phyloP scores from a whole-genome alignment of 1,140 invertebrate genomes.

The Brachionus calyciflorus region DNA sequence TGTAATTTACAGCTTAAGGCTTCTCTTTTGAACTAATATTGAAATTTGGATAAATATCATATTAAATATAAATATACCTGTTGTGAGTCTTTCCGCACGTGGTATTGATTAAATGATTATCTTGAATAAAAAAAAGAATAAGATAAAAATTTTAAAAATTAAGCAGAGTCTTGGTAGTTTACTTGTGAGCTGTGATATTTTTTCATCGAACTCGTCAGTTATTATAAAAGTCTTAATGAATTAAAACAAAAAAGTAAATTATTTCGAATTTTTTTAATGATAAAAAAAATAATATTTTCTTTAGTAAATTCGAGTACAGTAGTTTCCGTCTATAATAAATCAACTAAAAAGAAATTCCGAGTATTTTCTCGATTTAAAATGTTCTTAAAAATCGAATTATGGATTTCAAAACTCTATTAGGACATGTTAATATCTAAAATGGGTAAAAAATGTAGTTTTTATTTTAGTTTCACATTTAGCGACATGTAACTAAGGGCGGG shows the following conservation, averaged over 20 bases:
- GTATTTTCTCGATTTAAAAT: too few relatives aligned
- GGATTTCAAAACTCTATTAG: too few relatives aligned
- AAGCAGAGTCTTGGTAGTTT: neutral
- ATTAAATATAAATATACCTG: neutral
- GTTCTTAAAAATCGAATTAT: too few relatives aligned
- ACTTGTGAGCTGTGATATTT: neutral
- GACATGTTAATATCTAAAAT: too few relatives aligned
- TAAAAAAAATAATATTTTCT: too few relatives aligned
- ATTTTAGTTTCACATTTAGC: too few relatives aligned
- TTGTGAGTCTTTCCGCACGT: neutral
- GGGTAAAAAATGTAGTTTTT: too few relatives aligned
- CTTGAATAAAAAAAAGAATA: too few relatives aligned
- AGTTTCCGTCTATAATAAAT: too few relatives aligned
- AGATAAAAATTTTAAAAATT: neutral
- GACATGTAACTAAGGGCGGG: too few relatives aligned
- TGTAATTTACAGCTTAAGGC: constrained; percentile 11
- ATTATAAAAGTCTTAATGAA: constrained; percentile 16
- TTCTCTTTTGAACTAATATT: neutral
- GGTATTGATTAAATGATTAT: neutral
- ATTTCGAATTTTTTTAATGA: neutral
- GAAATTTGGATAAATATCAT: neutral
- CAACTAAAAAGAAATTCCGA: too few relatives aligned
- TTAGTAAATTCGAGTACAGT: too few relatives aligned
- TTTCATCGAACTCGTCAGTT: neutral
- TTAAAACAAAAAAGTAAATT: neutral